Conservation (phyloP, 2,888 invertebrate species). For the Orchestes rusci region DNA sequence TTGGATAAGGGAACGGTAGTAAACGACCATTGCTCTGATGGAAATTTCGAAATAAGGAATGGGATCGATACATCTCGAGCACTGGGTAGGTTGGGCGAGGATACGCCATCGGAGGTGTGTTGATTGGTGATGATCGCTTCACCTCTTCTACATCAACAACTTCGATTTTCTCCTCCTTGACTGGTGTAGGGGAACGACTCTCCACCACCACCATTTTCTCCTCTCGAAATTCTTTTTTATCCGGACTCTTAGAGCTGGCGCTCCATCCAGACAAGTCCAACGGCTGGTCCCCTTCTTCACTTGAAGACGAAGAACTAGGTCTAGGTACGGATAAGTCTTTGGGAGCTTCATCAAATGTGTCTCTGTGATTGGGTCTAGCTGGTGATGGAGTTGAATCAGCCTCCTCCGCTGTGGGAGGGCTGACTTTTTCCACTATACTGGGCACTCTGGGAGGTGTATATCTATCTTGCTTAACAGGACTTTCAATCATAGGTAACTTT, state of each 20-base stretch:
- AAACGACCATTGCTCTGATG: conserved; percentile 43
- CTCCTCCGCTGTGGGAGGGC: conserved; percentile 62
- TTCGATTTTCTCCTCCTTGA: conserved; percentile 51
- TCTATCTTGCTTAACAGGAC: conserved; percentile 36
- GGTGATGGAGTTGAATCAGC: conserved; percentile 60
- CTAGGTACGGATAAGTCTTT: conserved; percentile 37
- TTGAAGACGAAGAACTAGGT: conserved; percentile 34
- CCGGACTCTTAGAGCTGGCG: conserved; percentile 7
- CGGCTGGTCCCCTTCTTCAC: conserved; percentile 57
- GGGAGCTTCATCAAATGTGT: conserved; percentile 31
- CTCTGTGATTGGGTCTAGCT: conserved; percentile 46
- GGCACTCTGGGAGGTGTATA: conserved; percentile 52
- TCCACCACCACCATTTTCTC: conserved; percentile 12
- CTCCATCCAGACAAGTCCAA: conserved; percentile 61
- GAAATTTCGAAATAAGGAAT: conserved; percentile 36
- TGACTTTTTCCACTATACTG: conserved; percentile 41
- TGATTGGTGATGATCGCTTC: conserved; percentile 27
- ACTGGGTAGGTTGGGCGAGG: conserved; percentile 78
- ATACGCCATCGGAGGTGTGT: conserved; percentile 60
- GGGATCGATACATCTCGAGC: conserved; percentile 63
- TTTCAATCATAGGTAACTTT: neutral
- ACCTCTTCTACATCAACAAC: conserved; percentile 50
- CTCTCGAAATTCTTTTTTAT: conserved; percentile 14
- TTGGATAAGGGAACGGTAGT: conserved; percentile 53
- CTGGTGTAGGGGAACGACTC: conserved; percentile 25